These are phyloP conservation scores for Coptotermes formosanus DNA, from an alignment of 1,140 invertebrate species.

Conservation along the genomic window DNA sequence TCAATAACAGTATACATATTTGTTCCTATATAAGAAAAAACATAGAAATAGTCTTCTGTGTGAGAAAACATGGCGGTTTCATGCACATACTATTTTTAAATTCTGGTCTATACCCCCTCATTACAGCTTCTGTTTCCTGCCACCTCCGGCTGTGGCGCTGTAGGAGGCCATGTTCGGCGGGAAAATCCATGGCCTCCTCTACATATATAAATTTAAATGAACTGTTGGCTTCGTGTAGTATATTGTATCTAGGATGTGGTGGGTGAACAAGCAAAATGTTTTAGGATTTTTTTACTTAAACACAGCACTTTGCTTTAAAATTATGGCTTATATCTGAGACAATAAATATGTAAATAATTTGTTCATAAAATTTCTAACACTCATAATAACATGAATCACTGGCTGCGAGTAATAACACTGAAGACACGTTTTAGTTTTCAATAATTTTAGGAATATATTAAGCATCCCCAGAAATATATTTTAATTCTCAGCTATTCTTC, in stretches of 20 bases:
- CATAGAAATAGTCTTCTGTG: neutral
- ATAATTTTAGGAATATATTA: no score
- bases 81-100: neutral
- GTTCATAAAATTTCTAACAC: no score
- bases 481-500: no score
- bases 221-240: neutral
- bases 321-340: neutral
- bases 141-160: conserved; percentile 1
- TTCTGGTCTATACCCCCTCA: neutral
- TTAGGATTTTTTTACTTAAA: neutral
- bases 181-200: neutral
- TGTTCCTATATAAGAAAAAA: neutral
- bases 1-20: neutral
- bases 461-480: no score
- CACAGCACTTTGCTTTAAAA: neutral
- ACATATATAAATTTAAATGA: neutral
- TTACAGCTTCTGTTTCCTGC: conserved; percentile 1
- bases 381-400: no score
- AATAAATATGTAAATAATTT: neutral
- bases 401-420: no score
- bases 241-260: neutral
- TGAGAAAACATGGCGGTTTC: conserved; percentile 9
- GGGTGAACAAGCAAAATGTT: neutral
- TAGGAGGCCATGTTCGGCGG: neutral
- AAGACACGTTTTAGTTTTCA: no score